Base-by-base conservation (phyloP, 2,797 vertebrate species). In the Rhadinocentrus ornatus region DNA sequence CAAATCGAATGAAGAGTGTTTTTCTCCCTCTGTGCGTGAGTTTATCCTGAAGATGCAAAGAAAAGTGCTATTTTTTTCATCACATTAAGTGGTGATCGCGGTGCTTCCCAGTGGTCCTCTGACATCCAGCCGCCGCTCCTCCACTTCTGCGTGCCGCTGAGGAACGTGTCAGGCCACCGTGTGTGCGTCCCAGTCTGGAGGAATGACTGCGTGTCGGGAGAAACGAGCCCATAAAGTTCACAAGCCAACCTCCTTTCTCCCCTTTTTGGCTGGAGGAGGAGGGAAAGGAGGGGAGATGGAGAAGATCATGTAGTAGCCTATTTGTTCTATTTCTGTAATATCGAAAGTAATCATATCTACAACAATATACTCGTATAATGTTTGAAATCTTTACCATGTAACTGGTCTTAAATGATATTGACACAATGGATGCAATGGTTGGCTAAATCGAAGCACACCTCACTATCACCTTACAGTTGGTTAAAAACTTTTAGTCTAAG, bases 181-280 rank as follows among this genome's bases (percentile, higher is more conserved):
- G 81, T 86, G 78, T 69, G 80, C 71, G 75, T 72, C 77, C 85
- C 79, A 86, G 78, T 69, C 63, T 55, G 86, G 26, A 84, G 78
- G 87, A 91, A 85, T 83, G 91, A 91, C 85, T 83, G 80, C 66
- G 82, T 73, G 81, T 62, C 20, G 69, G 82, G 7, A 77, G 85
- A 87, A 86, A 81, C 73, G 82, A 83, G 80, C 87, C 87, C 88
- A 84, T 77, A 80, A 88, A 91, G 83, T 88, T 82, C 83, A 77
- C 86, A 78, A 86, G 77, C 89, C 89, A 80, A 80, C 88, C 89
- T 89, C 81, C 85, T 88, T 78, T 71, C 82, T 50, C 69, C 58
- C 80, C 71, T 61, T 81, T 75, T 75, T 71, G 26, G 52, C 53
- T 70, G 66, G 18, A 83, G 56, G 62, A 74, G 69, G 60, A 67